These are phyloP conservation scores for Petrolisthes cinctipes DNA, from an alignment of 2,888 invertebrate genomes.

Conservation along the genomic window DNA sequence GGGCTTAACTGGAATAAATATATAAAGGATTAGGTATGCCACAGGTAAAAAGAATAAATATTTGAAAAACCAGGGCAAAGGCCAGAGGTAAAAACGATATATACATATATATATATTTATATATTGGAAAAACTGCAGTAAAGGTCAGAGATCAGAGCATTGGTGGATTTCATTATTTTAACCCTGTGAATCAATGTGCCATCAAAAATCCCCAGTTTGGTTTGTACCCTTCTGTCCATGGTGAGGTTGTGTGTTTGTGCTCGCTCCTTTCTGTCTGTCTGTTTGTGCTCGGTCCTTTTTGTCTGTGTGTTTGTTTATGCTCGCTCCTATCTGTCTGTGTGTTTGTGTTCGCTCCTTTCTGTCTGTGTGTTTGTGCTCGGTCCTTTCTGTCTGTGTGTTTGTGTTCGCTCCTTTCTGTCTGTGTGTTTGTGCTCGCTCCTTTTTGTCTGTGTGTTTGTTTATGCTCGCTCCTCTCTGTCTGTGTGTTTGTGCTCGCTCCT, in stretches of 20 bases:
- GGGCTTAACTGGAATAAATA: no score
- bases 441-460: background rate
- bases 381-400: constrained; percentile 4
- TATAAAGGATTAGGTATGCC: no score
- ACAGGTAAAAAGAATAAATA: no score
- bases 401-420: background rate
- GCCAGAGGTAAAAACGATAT: no score
- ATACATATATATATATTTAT: no score
- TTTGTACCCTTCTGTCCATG: background rate
- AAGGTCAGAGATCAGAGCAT: no score
- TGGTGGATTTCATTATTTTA: no score
- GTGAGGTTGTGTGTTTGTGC: background rate
- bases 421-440: background rate
- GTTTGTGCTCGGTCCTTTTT: background rate
- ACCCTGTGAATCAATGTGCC: no score
- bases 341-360: background rate
- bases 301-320: no score
- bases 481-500: background rate
- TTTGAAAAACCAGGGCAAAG: no score
- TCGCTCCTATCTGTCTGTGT: background rate
- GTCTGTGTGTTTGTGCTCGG: background rate
- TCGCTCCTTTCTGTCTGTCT: background rate
- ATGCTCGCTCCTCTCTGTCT: background rate
- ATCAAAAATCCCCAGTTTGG: no score
- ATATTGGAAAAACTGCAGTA: no score